These are phyloP conservation scores for Melopsittacus undulatus DNA, from an alignment of 2,797 vertebrate species.

Conservation along the genomic window DNA sequence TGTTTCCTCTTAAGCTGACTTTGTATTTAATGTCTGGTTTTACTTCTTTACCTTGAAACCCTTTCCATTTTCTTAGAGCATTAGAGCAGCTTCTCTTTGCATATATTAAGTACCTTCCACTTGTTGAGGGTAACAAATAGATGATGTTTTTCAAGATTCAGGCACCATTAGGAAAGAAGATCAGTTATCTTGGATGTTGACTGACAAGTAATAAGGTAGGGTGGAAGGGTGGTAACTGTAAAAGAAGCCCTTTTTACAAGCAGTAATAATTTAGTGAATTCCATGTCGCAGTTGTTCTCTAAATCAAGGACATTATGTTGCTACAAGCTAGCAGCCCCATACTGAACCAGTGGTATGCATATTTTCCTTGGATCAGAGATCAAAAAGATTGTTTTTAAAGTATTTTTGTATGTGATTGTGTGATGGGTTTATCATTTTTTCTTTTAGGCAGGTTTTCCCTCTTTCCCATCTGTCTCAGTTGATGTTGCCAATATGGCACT, in stretches of 20 bases:
- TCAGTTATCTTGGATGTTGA: background rate
- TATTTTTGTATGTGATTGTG: constrained; percentile 48
- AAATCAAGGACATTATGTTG: constrained; percentile 1
- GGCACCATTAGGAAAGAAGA: background rate
- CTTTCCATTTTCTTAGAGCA: background rate
- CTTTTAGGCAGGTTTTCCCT: constrained; percentile 63
- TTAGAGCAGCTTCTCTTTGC: background rate
- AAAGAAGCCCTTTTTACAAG: background rate
- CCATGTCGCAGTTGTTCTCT: background rate
- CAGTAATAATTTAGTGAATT: background rate
- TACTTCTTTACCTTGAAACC: background rate
- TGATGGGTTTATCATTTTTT: constrained; percentile 53
- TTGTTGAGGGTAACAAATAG: background rate
- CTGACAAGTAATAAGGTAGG: background rate
- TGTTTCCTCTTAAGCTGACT: constrained; percentile 11
- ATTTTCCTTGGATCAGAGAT: constrained; percentile 61
- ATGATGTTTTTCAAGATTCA: background rate
- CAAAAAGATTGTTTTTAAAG: constrained; percentile 57
- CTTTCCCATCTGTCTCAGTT: constrained; percentile 66
- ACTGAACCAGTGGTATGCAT: background rate
- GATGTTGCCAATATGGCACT: constrained; percentile 66
- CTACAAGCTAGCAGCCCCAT: background rate
- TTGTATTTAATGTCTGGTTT: background rate
- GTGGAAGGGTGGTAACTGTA: background rate
- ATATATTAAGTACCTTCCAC: background rate